These are phyloP conservation scores for Orthosia gracilis DNA, from an alignment of 2,888 invertebrate species.

Conservation along the genomic window DNA sequence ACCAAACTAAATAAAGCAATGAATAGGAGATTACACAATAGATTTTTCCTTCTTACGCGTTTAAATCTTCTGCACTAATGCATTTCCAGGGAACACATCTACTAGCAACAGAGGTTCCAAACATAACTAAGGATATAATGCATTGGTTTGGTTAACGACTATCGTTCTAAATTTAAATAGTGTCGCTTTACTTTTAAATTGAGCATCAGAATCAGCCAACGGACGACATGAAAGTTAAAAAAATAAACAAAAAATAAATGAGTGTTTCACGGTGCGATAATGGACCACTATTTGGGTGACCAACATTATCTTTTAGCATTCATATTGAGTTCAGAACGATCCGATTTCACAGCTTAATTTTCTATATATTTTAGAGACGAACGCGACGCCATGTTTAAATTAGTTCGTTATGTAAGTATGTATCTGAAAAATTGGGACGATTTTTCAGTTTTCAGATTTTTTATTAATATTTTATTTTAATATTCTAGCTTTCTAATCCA, in stretches of 20 bases:
- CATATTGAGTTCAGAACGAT: constrained; percentile 21
- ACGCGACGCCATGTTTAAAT: background rate
- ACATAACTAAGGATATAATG: background rate
- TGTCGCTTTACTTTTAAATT: background rate
- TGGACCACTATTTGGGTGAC: constrained; percentile 10
- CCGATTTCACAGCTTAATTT: background rate
- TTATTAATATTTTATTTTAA: background rate
- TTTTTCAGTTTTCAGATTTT: background rate
- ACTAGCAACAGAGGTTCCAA: background rate
- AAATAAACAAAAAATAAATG: background rate
- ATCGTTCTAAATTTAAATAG: background rate
- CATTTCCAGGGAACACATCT: background rate
- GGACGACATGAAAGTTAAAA: constrained; percentile 7
- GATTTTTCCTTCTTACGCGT: constrained; percentile 1
- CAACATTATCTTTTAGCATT: constrained; percentile 2
- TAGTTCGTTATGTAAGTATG: background rate
- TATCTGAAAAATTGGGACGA: background rate
- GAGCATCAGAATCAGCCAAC: background rate
- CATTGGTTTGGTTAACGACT: background rate
- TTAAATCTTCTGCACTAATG: constrained; percentile 7
- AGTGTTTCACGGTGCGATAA: constrained; percentile 8
- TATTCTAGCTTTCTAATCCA: background rate
- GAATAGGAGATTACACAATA: background rate
- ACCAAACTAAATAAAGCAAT: background rate
- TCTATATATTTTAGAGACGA: background rate